Percentiles rank a stretch among this genome's conserved stretches.
These are phyloP conservation scores for Mythimna ferrago DNA, from an alignment of 2,888 invertebrate genomes.

Conservation along the genomic window DNA sequence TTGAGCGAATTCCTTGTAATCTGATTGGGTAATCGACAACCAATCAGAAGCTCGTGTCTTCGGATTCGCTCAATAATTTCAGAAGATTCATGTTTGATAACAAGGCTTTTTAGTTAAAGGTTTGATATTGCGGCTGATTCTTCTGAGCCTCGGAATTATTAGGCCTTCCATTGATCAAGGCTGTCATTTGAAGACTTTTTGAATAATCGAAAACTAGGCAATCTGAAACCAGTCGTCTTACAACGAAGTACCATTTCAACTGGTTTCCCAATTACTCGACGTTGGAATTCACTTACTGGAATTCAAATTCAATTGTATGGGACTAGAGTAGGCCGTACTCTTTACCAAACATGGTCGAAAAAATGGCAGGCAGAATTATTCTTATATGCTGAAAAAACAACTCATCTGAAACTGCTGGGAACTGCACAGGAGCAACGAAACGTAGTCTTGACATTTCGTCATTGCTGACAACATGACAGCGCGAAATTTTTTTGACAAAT, in stretches of 20 bases:
- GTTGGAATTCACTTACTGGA: no score
- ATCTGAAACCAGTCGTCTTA: no score
- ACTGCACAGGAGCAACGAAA: slow-evolving; percentile 29
- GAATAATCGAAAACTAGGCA: no score
- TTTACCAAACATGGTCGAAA: no score
- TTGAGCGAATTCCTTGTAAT: slow-evolving; percentile 77
- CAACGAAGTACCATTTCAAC: no score
- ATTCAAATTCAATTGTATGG: no score
- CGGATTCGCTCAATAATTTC: slow-evolving; percentile 39
- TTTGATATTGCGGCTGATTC: no score
- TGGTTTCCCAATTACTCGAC: no score
- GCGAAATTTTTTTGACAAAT: slow-evolving; percentile 78
- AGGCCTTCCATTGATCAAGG: no score
- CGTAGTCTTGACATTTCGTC: slow-evolving; percentile 50
- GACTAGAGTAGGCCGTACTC: no score
- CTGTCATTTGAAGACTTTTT: no score
- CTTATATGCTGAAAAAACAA: not conserved
- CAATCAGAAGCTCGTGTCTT: slow-evolving; percentile 62
- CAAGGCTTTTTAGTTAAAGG: slow-evolving; percentile 15
- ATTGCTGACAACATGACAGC: slow-evolving; percentile 72
- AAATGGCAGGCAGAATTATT: no score
- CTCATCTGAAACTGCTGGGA: not conserved
- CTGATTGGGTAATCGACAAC: slow-evolving; percentile 72
- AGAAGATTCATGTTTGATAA: not conserved
- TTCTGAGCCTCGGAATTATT: not conserved